Evolutionary conservation across 2,113 vertebrate genomes (phyloP).

Genomic region (Nothobranchius kuhntae): DNA sequence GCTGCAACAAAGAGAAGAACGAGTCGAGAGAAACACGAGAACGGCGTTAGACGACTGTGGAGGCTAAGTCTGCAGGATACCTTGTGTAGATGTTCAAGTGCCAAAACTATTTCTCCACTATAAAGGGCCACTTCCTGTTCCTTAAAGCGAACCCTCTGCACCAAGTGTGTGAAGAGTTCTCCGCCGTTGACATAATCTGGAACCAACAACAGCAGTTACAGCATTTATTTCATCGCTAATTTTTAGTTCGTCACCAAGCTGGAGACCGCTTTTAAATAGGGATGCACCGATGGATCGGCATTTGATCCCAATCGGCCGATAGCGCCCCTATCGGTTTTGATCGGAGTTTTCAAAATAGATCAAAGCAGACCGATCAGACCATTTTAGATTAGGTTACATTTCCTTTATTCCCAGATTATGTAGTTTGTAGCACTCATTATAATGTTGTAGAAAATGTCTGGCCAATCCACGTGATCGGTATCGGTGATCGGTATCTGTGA

Average conservation of each 20-base stretch:
- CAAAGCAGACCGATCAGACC: too few relatives aligned
- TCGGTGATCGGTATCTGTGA: too few relatives aligned
- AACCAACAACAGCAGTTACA: neutral
- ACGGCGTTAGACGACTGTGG: neutral
- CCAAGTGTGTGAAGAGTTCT: constrained; percentile 97
- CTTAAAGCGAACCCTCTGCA: constrained; percentile 94
- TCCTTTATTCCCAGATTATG: too few relatives aligned
- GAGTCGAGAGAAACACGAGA: neutral
- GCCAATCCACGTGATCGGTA: too few relatives aligned
- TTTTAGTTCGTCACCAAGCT: neutral
- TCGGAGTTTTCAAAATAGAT: too few relatives aligned
- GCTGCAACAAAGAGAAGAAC: constrained; percentile 69
- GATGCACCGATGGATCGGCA: too few relatives aligned
- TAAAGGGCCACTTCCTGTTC: constrained; percentile 93
- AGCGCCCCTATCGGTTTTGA: too few relatives aligned
- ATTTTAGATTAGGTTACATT: too few relatives aligned
- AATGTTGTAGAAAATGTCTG: too few relatives aligned
- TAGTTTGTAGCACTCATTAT: too few relatives aligned
- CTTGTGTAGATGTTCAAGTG: constrained; percentile 95
- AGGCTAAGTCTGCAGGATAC: constrained; percentile 70
- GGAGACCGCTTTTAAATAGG: neutral
- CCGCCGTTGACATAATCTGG: constrained; percentile 97
- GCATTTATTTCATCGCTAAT: neutral
- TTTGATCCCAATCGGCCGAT: too few relatives aligned
- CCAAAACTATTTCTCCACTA: constrained; percentile 93